Evolutionary conservation across 92 coral and sea anemone genomes (phyloP), one percentile per base, ranked within the genome.

Genomic region (Galaxea fascicularis): DNA sequence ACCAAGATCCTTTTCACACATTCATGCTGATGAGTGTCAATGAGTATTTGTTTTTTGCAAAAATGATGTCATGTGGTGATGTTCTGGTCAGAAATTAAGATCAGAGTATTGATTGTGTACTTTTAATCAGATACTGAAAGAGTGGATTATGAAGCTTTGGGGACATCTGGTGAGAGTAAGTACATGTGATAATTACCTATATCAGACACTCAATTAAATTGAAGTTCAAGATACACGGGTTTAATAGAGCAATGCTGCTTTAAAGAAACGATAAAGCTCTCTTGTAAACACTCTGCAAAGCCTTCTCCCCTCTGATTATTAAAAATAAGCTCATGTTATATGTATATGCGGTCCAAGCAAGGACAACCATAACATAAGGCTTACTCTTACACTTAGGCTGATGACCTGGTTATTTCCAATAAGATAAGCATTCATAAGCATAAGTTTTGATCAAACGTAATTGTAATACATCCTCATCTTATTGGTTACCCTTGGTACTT

Each of bases 61-160:
- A 9, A 8, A 8, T 21, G 13, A 18, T 70, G 9, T 17, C 29
- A 51, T 70, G 75, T 70, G 75, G 57, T 71, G 56, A 71, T 71
- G 53, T 71, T 71, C 54, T 71, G 53, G 56, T 71, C 31, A 71
- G 53, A 71, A 71, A 46, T 18, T 71, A 71, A 35, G 76, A 71
- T 71, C 76, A 71, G 35, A 71, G 76, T 71, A 39, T 30, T 71
- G 76, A 71, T 71, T 8, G 31, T 71, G 31, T 71, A 71, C 76
- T 71, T 25, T 44, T 70, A 70, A 29, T 70, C 75, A 35, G 54
- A 41, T 29, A 70, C 18, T 7, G 75, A 70, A 31, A 70, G 75
- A 70, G 75, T 70, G 75, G 75, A 70, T 70, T 70, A 70, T 70
- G 75, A 70, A 70, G 75, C 75, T 70, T 70, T 35, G 75, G 75